Base-by-base conservation (phyloP, 2,888 invertebrate genomes). In the Euzetes globulus region DNA sequence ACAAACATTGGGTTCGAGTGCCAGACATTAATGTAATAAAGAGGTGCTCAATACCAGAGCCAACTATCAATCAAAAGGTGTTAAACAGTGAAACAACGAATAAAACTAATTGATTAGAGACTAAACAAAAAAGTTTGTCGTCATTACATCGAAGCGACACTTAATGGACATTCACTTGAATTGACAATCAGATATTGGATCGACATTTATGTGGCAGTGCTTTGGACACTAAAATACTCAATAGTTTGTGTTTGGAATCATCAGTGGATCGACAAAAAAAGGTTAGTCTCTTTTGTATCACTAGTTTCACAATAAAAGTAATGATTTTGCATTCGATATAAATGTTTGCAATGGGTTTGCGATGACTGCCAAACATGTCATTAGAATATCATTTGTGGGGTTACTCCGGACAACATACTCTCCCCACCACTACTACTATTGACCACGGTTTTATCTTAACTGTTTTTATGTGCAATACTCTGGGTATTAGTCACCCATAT, bases 401-500 rank as follows among this genome's bases (percentile, higher is more conserved):
- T 68, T 45, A 68, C 45, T 68, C 41, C 22, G 68, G 68, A 45
- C 65, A 29, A 65, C 68, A 37, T 1, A 22, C 45, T 63, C 33
- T 33, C 37, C 68, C 68, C 68, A n/a, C n/a, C 3, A 29, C 27
- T 29, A 22, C 6, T n/a, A 7, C n/a, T 68, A 68, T 68, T 68
- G 68, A 68, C 68, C 68, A 41, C 41, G 45, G 25, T 22, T 45
- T 45, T 68, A 68, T 68, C 68, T 68, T 45, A 68, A 68, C 68
- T 68, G 68, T 68, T 45, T 19, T 45, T 19, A 19, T 45, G 63
- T 33, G 33, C 29, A 11, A 63, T 63, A 63, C 33, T 15, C 29
- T 25, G 13, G 15, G n/a, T 63, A 63, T 63, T 63, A 63, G 29
- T 63, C 63, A 29, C 63, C 63, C 11, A 29, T n/a, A 63, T 15